These are phyloP conservation scores for Dolichomitus sp. DNA, from an alignment of 2,888 invertebrate species.

Conservation along the genomic window DNA sequence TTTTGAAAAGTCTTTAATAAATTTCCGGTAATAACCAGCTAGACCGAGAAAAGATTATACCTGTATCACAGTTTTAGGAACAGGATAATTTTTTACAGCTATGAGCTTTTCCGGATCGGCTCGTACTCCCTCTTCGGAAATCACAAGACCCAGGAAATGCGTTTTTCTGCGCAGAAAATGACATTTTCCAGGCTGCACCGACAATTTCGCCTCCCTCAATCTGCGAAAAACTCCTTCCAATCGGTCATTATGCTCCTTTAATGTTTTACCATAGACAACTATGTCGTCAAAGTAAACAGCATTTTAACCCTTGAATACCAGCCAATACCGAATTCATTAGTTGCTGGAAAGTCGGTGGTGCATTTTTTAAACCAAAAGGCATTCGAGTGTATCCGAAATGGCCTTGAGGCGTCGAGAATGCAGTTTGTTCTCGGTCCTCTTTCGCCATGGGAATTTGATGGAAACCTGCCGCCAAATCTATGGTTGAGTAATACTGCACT, in stretches of 20 bases:
- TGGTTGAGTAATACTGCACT: too few relatives aligned
- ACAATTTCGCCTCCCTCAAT: not conserved
- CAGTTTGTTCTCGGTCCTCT: too few relatives aligned
- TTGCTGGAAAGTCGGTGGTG: slow-evolving; percentile 40
- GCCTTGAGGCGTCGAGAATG: slow-evolving; percentile 17
- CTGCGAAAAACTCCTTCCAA: not conserved
- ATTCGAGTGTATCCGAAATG: too few relatives aligned
- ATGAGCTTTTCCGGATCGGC: slow-evolving; percentile 69
- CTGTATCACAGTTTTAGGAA: slow-evolving; percentile 62
- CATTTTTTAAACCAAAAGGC: not conserved
- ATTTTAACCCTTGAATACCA: slow-evolving; percentile 36
- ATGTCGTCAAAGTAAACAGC: slow-evolving; percentile 6
- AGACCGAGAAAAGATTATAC: slow-evolving; percentile 70
- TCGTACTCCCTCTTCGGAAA: too few relatives aligned
- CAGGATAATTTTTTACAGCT: slow-evolving; percentile 52
- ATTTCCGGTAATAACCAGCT: slow-evolving; percentile 68
- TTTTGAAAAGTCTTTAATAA: slow-evolving; percentile 64
- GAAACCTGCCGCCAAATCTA: slow-evolving; percentile 25
- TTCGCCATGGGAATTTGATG: slow-evolving; percentile 42
- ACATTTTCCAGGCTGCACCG: too few relatives aligned
- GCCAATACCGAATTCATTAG: slow-evolving; percentile 38
- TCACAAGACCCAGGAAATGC: too few relatives aligned
- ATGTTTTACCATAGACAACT: too few relatives aligned
- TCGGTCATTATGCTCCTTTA: too few relatives aligned
- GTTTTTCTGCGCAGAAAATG: too few relatives aligned